Percentiles rank a stretch among this genome's conserved stretches.
These are phyloP conservation scores for Pristiophorus japonicus DNA, from an alignment of 2,113 vertebrate genomes.

Conservation along the genomic window DNA sequence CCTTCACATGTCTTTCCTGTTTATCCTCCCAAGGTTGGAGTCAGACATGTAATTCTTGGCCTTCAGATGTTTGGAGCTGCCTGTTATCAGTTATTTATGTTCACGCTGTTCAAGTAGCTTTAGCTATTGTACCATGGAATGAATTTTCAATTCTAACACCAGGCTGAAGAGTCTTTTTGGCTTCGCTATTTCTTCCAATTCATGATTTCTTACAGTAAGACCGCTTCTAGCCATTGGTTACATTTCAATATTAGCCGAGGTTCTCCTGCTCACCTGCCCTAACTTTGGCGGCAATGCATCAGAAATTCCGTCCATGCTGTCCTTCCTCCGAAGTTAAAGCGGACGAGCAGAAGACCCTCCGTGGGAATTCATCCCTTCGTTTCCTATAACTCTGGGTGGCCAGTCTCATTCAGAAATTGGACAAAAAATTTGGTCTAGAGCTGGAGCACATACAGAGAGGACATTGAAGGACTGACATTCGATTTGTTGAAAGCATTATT, in stretches of 20 bases:
- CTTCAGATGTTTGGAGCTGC: too few relatives aligned
- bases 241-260: background rate
- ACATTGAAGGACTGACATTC: background rate
- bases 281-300: background rate
- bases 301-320: background rate
- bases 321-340: background rate
- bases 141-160: too few relatives aligned
- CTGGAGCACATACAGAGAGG: background rate
- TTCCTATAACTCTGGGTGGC: background rate
- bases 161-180: too few relatives aligned
- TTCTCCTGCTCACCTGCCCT: background rate
- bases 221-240: too few relatives aligned
- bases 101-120: too few relatives aligned
- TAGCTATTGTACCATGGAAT: too few relatives aligned
- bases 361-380: background rate
- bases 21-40: too few relatives aligned
- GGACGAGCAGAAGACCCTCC: background rate
- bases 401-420: background rate
- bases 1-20: too few relatives aligned
- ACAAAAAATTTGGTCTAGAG: background rate
- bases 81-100: too few relatives aligned
- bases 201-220: too few relatives aligned
- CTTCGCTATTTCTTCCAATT: too few relatives aligned
- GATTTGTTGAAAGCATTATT: background rate
- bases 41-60: too few relatives aligned